Conservation (phyloP, 2,797 vertebrate genomes). For the Manis crassicaudata region DNA sequence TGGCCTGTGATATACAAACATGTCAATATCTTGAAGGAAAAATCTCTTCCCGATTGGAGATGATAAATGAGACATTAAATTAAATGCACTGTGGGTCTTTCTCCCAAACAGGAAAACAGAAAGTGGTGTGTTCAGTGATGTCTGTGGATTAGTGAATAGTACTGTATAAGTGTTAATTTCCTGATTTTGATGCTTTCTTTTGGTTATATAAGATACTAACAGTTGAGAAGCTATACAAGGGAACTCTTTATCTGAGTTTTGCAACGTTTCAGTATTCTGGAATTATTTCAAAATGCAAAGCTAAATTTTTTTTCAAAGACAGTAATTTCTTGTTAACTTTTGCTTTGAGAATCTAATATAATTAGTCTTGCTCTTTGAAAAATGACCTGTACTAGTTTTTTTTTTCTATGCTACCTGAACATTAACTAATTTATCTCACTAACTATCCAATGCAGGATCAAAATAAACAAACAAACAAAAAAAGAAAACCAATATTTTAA, state of each 20-base stretch:
- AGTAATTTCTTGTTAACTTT: neutral
- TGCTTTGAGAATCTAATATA: neutral
- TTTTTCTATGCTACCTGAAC: neutral
- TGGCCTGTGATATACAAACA: neutral
- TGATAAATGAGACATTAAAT: neutral
- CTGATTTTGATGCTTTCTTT: neutral
- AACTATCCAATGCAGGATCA: neutral
- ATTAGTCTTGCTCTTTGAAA: neutral
- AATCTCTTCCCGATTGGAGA: neutral
- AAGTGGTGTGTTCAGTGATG: neutral
- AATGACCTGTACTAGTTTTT: neutral
- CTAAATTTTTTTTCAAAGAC: neutral
- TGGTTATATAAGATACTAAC: neutral
- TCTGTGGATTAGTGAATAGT: neutral
- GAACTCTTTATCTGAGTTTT: neutral
- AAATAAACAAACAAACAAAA: neutral
- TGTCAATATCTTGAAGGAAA: neutral
- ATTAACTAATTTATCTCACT: neutral
- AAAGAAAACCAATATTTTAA: neutral
- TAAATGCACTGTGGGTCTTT: neutral
- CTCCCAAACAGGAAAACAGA: neutral
- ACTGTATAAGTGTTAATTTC: neutral
- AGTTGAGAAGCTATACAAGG: neutral
- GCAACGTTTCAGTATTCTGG: neutral
- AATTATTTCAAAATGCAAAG: neutral